Conservation (phyloP, 2,113 vertebrate genomes). For the Amblyornis subalaris region DNA sequence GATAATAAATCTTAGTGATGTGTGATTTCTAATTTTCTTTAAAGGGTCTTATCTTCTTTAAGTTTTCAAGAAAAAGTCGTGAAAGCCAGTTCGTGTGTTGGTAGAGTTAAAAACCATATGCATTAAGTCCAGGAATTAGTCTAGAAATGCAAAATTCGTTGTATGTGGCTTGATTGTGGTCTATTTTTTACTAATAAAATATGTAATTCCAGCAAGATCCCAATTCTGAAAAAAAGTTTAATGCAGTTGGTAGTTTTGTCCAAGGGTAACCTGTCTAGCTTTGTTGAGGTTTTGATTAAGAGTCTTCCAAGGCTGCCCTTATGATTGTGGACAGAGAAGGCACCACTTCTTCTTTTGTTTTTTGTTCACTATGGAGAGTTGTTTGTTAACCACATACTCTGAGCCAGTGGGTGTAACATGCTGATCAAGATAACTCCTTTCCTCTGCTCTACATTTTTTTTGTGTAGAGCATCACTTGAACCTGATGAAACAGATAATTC, state of each 20-base stretch:
- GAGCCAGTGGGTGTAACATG: constrained; percentile 12
- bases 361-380: neutral
- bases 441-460: constrained; percentile 48
- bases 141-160: neutral
- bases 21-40: neutral
- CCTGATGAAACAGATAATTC: constrained; percentile 19
- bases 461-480: neutral
- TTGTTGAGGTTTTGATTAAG: neutral
- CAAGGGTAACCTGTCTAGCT: neutral
- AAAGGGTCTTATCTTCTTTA: neutral
- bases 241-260: neutral
- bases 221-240: neutral
- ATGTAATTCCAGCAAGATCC: neutral
- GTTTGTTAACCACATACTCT: constrained; percentile 56
- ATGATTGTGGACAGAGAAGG: neutral
- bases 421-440: constrained; percentile 68
- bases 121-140: neutral
- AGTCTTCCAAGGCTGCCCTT: neutral
- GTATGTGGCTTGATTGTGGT: neutral
- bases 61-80: neutral
- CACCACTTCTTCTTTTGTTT: too few relatives aligned
- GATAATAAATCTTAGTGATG: neutral
- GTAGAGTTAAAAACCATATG: neutral
- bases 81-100: neutral
- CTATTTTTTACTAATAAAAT: neutral